Evolutionary conservation across 2,797 vertebrate genomes (phyloP).

Genomic region (Gadopsis marmoratus): DNA sequence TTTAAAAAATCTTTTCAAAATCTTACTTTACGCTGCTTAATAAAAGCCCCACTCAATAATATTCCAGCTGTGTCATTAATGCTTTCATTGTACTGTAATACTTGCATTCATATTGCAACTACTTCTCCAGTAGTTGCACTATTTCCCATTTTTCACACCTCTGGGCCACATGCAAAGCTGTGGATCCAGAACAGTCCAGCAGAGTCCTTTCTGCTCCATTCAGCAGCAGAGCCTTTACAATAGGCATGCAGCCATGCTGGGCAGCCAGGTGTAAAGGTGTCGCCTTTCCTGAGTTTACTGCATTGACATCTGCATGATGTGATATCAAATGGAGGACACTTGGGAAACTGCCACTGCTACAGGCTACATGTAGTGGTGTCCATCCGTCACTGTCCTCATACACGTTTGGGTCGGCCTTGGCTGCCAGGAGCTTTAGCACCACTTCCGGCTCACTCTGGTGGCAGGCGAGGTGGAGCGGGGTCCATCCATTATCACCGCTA

Average conservation of each 20-base stretch:
- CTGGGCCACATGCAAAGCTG: constrained; percentile 84
- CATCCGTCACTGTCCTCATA: constrained; percentile 83
- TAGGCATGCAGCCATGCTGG: constrained; percentile 81
- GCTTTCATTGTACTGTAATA: neutral
- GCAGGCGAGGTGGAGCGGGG: constrained; percentile 88
- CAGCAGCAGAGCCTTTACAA: constrained; percentile 86
- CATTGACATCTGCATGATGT: constrained; percentile 83
- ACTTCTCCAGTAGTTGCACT: constrained; percentile 76
- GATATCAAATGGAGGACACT: constrained; percentile 85
- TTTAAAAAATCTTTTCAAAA: neutral
- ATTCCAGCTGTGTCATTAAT: neutral
- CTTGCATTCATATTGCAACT: neutral
- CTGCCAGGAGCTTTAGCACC: constrained; percentile 82
- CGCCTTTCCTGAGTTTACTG: constrained; percentile 78
- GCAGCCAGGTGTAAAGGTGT: constrained; percentile 89
- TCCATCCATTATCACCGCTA: constrained; percentile 86
- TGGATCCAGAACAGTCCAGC: constrained; percentile 80
- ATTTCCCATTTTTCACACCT: constrained; percentile 79
- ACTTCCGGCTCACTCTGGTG: constrained; percentile 76
- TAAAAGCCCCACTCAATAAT: neutral
- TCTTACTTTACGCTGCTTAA: neutral
- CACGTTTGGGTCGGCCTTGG: constrained; percentile 83
- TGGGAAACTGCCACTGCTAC: constrained; percentile 81
- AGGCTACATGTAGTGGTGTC: constrained; percentile 89
- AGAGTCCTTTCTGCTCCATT: constrained; percentile 80